These are phyloP conservation scores for Microctonus aethiopoides DNA, from an alignment of 2,888 invertebrate genomes.

Conservation along the genomic window DNA sequence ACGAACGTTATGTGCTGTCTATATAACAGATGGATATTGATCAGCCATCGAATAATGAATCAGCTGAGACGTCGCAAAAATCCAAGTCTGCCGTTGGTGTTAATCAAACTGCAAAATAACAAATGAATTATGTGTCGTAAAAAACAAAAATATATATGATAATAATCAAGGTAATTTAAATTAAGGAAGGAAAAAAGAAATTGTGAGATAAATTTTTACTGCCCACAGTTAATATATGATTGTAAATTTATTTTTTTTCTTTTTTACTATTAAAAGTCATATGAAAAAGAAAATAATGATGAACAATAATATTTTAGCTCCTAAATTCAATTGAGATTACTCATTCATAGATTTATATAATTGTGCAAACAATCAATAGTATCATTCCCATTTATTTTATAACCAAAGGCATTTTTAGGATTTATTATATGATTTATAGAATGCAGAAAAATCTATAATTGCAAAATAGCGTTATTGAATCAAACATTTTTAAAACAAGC, in stretches of 20 bases:
- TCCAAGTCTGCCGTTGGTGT: conserved; percentile 56
- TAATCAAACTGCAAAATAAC: conserved; percentile 63
- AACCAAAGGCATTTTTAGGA: conserved; percentile 3
- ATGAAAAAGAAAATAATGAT: not conserved
- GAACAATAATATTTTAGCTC: conserved; percentile 4
- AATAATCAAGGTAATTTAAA: conserved; percentile 40
- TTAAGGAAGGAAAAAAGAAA: conserved; percentile 45
- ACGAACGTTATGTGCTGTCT: not conserved
- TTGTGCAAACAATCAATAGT: not conserved
- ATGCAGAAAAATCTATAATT: not conserved
- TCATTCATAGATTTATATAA: not conserved
- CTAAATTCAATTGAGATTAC: not conserved
- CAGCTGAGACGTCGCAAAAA: conserved; percentile 62
- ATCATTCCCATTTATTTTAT: conserved; percentile 6
- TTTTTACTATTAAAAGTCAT: conserved; percentile 9
- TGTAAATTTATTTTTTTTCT: conserved; percentile 35
- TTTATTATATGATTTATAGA: not conserved
- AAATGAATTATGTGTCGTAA: conserved; percentile 46
- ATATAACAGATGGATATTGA: conserved; percentile 62
- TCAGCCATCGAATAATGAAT: conserved; percentile 55
- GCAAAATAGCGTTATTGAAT: too few species aligned
- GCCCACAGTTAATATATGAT: conserved; percentile 10
- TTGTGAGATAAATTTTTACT: not conserved
- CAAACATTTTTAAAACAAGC: too few species aligned
- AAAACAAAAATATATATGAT: not conserved